Evolutionary conservation across 2,888 invertebrate genomes (phyloP), one percentile per base, ranked within the genome.

Genomic region (Nomada goodeniana): DNA sequence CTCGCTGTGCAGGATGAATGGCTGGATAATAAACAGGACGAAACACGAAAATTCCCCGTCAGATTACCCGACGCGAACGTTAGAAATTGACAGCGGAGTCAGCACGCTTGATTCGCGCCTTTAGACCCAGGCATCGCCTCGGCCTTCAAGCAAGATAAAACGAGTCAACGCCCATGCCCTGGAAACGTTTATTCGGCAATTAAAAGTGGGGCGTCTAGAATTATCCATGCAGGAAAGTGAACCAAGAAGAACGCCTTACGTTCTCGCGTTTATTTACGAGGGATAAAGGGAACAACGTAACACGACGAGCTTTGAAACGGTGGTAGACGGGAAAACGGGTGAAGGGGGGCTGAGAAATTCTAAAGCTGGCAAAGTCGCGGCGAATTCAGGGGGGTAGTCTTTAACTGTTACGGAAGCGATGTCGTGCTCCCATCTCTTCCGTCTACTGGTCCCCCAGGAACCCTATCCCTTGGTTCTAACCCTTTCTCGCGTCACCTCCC

Each of bases 381-480:
- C 89, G 89, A 91, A 90, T 91, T 90, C 87, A 85, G 83, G 86
- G 83, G 86, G 84, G 67, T 80, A 89, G 88, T 84, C 88, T 88
- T 91, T 87, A 90, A 89, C 85, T 73, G 83, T 83, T 85, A 85
- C 84, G 84, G 81, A 85, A 86, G 84, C 86, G 82, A 76, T 75
- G 85, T 86, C 84, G 61, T 63, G 59, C 71, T 61, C 59, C 63
- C 55, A 29, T 52, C 81, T 23, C 75, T 55, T 26, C 50, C 55
- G 59, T 29, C 60, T 81, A 42, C 26, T 42, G 20, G 23, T 55
- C 84, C 82, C 83, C 80, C 78, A 86, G 85, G 88, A 83, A 82
- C 76, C 80, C 15, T 77, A 78, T 76, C 81, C 82, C 85, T 85
- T 86, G 78, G 72, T 85, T 76, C 86, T 67, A 55, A 70, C 76